Percentiles rank a stretch among this genome's conserved stretches.
Conservation (phyloP, 2,113 vertebrate genomes). For the Larimichthys crocea region DNA sequence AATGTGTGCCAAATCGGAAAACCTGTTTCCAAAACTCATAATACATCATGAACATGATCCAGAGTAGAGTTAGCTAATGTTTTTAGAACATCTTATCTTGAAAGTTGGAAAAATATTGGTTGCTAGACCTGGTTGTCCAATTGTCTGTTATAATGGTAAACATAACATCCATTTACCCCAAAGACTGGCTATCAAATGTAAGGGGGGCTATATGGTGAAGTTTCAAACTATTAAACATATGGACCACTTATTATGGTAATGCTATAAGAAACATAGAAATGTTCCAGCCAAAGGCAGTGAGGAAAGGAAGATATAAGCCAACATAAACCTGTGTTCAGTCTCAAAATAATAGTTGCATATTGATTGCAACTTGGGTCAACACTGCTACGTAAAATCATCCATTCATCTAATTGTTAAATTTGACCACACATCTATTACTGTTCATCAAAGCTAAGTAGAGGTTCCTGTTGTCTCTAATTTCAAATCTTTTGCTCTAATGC, state of each 20-base stretch:
- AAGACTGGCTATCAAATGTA: not conserved
- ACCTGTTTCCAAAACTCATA: not conserved
- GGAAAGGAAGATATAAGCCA: not conserved
- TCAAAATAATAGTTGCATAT: too few relatives aligned
- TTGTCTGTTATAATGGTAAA: not conserved
- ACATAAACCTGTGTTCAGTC: not conserved
- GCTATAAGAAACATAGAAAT: not conserved
- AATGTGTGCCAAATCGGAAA: not conserved
- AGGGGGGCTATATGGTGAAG: not conserved
- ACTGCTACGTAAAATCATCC: not conserved
- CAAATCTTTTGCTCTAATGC: constrained; percentile 57
- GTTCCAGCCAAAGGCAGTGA: not conserved
- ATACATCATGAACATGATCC: not conserved
- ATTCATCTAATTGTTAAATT: constrained; percentile 1
- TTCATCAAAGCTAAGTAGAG: constrained; percentile 30
- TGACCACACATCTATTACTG: constrained; percentile 4
- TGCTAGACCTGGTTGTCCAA: not conserved
- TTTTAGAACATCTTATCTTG: not conserved
- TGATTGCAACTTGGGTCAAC: not conserved
- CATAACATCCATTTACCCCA: not conserved
- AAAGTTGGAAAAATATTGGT: not conserved
- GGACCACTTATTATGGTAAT: not conserved
- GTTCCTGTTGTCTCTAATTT: constrained; percentile 30
- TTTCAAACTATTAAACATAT: not conserved
- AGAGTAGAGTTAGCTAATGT: not conserved